Base-by-base conservation (phyloP, 2,888 invertebrate species). In the Drosophila maculinotata region DNA sequence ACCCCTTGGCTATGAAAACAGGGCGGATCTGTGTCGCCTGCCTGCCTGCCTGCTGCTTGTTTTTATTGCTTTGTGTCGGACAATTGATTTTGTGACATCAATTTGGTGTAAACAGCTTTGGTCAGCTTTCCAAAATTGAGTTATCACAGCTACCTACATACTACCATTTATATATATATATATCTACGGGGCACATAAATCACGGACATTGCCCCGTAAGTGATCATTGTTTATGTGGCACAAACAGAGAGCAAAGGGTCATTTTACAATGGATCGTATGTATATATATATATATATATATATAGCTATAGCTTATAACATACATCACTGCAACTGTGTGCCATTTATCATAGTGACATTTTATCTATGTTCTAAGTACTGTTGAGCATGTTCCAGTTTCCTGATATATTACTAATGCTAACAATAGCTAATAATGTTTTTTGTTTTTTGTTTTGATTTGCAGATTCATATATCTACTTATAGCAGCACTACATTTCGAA, bases 71-170 rank as follows among this genome's bases (percentile, higher is more conserved):
- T 52, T 66, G 72, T 70, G 80, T 79, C 64, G 83, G 69, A 81
- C 81, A 81, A 86, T 81, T 81, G 81, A 81, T 86, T 79, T 63
- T 68, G 77, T 86, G 86, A 82, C 81, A 83, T 79, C 64, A 71
- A 76, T 86, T 81, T 45, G 53, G 47, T 86, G 86, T 82, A 82
- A 82, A 86, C 86, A 79, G 80, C 69, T 72, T 72, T 69, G 85
- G 68, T 69, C 85, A 71, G 67, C 56, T 31, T 31, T 26, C 17
- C 38, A 20, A 12, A 65, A 75, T 73, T 60, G 64, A 73, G 60
- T 60, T 73, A 65, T 65, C 70, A 41, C 28, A 23, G 26, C 25
- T 33, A 30, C 6, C 36, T 20, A n/a, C 12, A 12, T 9, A 12
- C 15, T 28, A 2, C 14, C n/a, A n/a, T n/a, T n/a, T n/a, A n/a